Base-by-base conservation (phyloP, 2,888 invertebrate genomes). In the Drosophila borealis region DNA sequence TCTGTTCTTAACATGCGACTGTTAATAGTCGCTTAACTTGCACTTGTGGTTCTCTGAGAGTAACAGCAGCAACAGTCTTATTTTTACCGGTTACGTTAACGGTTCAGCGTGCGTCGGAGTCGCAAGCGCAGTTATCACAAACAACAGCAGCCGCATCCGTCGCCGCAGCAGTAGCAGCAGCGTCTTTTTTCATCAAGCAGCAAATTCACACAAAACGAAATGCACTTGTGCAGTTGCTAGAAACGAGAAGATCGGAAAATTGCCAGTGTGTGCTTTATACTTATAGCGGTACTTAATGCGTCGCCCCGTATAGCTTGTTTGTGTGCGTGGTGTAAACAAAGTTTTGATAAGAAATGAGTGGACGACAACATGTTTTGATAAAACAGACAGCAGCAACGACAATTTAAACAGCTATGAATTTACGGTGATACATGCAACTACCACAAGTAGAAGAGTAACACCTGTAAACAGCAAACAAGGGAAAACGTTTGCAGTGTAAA, bases 21-120 rank as follows among this genome's bases (percentile, higher is more conserved):
- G 74, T 78, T 71, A 72, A 57, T 39, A 45, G 61, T 50, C 49
- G 54, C 17, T 77, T 64, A 44, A 62, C 54, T 66, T 66, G 61
- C 50, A 65, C 54, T 78, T 55, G 45, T 69, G 44, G 39, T 49
- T 60, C 74, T 68, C 73, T 55, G 64, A 78, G 74, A 78, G 54
- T 64, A 78, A 74, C 54, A 62, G 59, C 65, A 78, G 74, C 76
- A 78, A 75, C 75, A 76, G 76, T 76, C 79, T 76, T 70, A 60
- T 78, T 76, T 78, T 78, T 60, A 66, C 76, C 76, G 76, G 79
- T 66, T 60, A 78, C 62, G 62, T 62, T 60, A 74, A 48, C 78
- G 78, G 78, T 69, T 62, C 54, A 25, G 37, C 49, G 72, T 67
- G 56, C 77, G 77, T 74, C 59, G 67, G 46, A 53, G 46, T 65